Conservation (phyloP, 2,113 vertebrate species). For the Chaenocephalus aceratus region DNA sequence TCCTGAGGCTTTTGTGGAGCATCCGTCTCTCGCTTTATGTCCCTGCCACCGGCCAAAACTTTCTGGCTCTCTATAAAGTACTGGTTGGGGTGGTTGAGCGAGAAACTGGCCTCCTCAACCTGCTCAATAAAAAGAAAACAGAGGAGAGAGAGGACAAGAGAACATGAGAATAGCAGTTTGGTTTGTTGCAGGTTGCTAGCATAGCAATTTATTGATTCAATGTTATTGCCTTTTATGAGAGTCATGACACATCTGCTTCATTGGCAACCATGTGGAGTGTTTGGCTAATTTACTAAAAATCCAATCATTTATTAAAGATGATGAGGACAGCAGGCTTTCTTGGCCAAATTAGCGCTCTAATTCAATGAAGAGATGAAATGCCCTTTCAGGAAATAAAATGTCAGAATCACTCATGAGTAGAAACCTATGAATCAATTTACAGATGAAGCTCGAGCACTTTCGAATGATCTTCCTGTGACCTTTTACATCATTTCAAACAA, state of each 20-base stretch:
- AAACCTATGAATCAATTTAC: conserved; percentile 45
- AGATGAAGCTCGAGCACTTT: conserved; percentile 1
- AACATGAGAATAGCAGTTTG: neutral
- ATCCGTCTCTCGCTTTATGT: conserved; percentile 90
- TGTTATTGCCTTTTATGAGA: conserved; percentile 6
- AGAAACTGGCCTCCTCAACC: conserved; percentile 92
- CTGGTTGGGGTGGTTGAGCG: conserved; percentile 96
- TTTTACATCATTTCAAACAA: conserved; percentile 24
- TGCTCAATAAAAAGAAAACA: conserved; percentile 69
- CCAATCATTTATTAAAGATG: conserved; percentile 30
- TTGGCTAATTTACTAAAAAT: conserved; percentile 23
- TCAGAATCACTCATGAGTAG: conserved; percentile 61
- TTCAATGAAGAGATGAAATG: conserved; percentile 42
- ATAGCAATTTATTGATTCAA: conserved; percentile 21
- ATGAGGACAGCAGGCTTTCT: conserved; percentile 18
- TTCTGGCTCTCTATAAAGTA: conserved; percentile 95
- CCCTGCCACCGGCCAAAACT: conserved; percentile 82
- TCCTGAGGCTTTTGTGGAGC: conserved; percentile 74
- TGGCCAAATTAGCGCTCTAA: conserved; percentile 23
- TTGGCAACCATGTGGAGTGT: neutral
- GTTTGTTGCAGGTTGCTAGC: conserved; percentile 25
- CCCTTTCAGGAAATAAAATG: conserved; percentile 57
- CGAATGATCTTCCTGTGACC: conserved; percentile 31
- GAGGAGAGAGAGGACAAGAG: neutral
- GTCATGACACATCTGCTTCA: conserved; percentile 14